Evolutionary conservation across 2,113 vertebrate genomes (phyloP), one percentile per base, ranked within the genome.

Genomic region (Ageneiosus marmoratus): DNA sequence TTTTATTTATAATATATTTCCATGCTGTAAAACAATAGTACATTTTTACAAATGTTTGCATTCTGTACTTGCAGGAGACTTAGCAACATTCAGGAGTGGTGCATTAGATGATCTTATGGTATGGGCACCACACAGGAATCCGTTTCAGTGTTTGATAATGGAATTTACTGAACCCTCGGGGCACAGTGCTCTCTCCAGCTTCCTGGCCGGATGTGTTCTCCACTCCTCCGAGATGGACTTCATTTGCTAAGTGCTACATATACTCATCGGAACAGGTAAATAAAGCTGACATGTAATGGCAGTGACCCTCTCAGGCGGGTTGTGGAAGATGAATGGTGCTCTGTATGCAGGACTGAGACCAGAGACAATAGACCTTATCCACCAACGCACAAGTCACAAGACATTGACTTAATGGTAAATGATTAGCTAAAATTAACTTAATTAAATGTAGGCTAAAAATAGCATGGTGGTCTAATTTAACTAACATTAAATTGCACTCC

Each of bases 141-240:
- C 87, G 86, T 85, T 86, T 86, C 82, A 81, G 56, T 88, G 69
- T 67, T 53, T 83, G 86, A 86, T 89, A 89, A 89, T 90, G 85
- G 79, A 88, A 84, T 85, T 84, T 88, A 88, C 79, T 50, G 76
- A 60, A 84, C 74, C 76, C 60, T 9, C 2, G 51, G 83, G 85
- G 83, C 83, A 79, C 53, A 50, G 37, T 60, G 62, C 51, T 67
- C 34, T 73, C 63, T 18, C n/a, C 13, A 6, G 67, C 80, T 70
- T 65, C 48, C 67, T 62, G 63, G 53, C 77, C 37, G 77, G 12
- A 44, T 51, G 63, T 74, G 24, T 78, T 80, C 60, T 58, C 18
- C 79, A 70, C 46, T 83, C 41, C 60, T 32, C 48, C 48, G 27
- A 75, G 44, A 44, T 16, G 24, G 74, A 86, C 75, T 82, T 88